Base-by-base conservation (phyloP, 2,888 invertebrate species). In the Pasiphila rectangulata region DNA sequence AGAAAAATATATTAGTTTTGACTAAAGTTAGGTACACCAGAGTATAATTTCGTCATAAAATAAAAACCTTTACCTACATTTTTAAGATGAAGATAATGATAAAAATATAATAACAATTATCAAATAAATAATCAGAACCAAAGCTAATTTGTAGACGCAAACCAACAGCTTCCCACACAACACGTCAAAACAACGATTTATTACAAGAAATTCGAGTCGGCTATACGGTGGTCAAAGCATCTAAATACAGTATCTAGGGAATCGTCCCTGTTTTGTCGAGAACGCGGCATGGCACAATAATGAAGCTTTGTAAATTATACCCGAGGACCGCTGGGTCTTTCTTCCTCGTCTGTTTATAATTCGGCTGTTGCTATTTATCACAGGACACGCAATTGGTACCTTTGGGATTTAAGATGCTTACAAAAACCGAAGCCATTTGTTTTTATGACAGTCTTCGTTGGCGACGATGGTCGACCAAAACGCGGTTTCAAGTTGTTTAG, bases 191-290 rank as follows among this genome's bases (percentile, higher is more conserved):
- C 59, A 63, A 68, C 72, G 69, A 75, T 76, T 75, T 77, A 75
- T 72, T 62, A 67, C 57, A 54, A 64, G 64, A 56, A 64, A 69
- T 73, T 75, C 74, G 64, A 67, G 55, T 46, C 56, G 48, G 63
- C 61, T 59, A 64, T 63, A 61, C 51, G 4, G 34, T 30, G 55
- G 54, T 59, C 60, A 64, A 64, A 36, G 57, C 59, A 58, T 59
- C 60, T 57, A 67, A 70, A 68, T 65, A 67, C 61, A 61, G 61
- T 46, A 61, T 54, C 59, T 27, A 19, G 67, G 67, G 63, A 67
- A 64, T 69, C 59, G 61, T 61, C 57, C 58, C 30, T 46, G 54
- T 30, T 35, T 35, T 34, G 40, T 46, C 41, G 24, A 30, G 59
- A 57, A 59, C 48, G 49, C 55, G 53, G 52, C 58, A 63, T 70